Evolutionary conservation across 2,888 invertebrate genomes (phyloP), one percentile per base, ranked within the genome.

Genomic region (Heliconius ismenius): DNA sequence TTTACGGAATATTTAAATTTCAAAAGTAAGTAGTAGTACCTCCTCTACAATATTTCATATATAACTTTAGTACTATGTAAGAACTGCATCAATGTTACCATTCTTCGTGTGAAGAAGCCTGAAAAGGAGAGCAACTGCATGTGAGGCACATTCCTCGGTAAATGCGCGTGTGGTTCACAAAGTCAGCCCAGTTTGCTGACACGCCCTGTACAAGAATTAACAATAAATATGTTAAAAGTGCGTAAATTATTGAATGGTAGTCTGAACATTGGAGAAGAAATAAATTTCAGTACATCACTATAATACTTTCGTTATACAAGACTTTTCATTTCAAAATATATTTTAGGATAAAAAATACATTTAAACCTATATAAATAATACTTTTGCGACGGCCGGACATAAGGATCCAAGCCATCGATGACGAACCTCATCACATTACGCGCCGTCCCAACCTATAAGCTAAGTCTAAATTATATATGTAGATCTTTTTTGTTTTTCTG

Each of bases 101-200:
- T 65, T 76, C 54, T 9, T 81, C 74, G n/a, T 80, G 81, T 54
- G 84, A 32, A 21, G 73, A 62, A 6, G 21, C 18, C 18, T 9
- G 39, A 21, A 74, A 75, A 11, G 79, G 81, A 2, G 83, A 79
- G 81, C 90, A 91, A 79, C 83, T 83, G 36, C 85, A 84, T n/a
- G 85, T 83, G 28, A 93, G 83, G 84, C 93, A 93, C 78, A 89
- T 81, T 3, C 90, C 93, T 76, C 93, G 92, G 84, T 93, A 92
- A 79, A 28, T 28, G 28, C 28, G 88, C 80, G 93, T 92, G 88
- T 93, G 93, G 87, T 93, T 92, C 87, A 89, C 92, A 85, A 91
- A 84, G 82, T 92, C 89, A 84, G 92, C 91, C 88, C 89, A 91
- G 86, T 93, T 91, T 15, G 86, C 85, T 0, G 93, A 91, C 84